Percentiles rank a stretch among this genome's conserved stretches.
These are phyloP conservation scores for Orthosia incerta DNA, from an alignment of 2,888 invertebrate species.

Conservation along the genomic window DNA sequence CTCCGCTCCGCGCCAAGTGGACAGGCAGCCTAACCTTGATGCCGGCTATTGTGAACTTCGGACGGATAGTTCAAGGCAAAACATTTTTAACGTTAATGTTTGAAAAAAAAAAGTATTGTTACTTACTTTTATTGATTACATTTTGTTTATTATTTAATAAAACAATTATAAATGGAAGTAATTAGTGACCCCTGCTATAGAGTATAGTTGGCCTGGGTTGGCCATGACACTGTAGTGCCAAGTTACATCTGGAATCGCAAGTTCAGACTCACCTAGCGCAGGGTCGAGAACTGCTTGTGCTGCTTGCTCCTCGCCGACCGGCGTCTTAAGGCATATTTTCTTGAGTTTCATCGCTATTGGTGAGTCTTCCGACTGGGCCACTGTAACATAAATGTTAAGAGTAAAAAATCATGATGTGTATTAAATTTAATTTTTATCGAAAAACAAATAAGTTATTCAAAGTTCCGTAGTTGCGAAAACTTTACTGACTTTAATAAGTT, in stretches of 20 bases:
- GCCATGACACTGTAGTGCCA: constrained; percentile 47
- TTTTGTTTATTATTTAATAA: no score
- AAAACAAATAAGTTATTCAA: no score
- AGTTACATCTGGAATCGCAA: constrained; percentile 43
- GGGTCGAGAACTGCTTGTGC: constrained; percentile 93
- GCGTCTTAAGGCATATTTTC: constrained; percentile 94
- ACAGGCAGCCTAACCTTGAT: no score
- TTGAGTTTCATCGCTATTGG: constrained; percentile 93
- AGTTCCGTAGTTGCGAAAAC: no score
- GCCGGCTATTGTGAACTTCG: no score
- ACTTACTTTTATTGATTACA: no score
- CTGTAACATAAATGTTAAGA: constrained; percentile 83
- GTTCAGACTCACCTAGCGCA: constrained; percentile 90
- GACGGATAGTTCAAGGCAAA: no score
- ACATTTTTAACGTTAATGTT: no score
- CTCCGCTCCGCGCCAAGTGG: no score
- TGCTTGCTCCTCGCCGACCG: constrained; percentile 93
- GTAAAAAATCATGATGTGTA: constrained; percentile 11
- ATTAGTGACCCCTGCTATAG: neutral
- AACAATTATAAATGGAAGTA: no score
- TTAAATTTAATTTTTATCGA: neutral
- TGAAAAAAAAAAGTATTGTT: no score
- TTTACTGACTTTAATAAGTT: no score
- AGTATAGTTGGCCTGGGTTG: constrained; percentile 37
- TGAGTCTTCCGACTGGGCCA: constrained; percentile 93